These are phyloP conservation scores for Cerastoderma edule DNA, from an alignment of 2,888 invertebrate species.

Conservation along the genomic window DNA sequence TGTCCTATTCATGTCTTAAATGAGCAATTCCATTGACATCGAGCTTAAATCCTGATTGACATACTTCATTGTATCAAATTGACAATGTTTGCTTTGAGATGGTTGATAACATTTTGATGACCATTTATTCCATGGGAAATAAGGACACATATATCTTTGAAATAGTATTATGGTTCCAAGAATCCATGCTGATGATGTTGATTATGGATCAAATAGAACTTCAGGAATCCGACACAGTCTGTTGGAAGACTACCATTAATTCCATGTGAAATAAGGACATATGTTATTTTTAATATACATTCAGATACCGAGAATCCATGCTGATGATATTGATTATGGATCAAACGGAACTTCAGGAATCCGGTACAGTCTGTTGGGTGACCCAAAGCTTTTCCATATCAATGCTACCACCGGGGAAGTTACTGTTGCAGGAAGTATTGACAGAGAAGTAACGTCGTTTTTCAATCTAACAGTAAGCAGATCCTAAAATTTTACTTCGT, in stretches of 20 bases:
- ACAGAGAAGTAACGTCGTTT: conserved; percentile 38
- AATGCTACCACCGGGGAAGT: conserved; percentile 35
- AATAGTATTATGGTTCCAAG: conserved; percentile 35
- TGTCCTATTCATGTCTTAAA: no score
- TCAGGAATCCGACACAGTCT: conserved; percentile 51
- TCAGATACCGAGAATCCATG: conserved; percentile 46
- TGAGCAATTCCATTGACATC: no score
- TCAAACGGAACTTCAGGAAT: conserved; percentile 58
- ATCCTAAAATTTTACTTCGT: not conserved
- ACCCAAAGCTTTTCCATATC: conserved; percentile 42
- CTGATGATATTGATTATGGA: conserved; percentile 52
- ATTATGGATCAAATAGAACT: conserved; percentile 53
- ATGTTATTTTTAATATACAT: not conserved
- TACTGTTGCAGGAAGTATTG: conserved; percentile 29
- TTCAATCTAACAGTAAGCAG: conserved; percentile 29
- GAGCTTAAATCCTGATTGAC: no score
- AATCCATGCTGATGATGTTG: conserved; percentile 51
- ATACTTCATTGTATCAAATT: no score
- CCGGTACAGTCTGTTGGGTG: conserved; percentile 33
- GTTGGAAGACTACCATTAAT: no score
- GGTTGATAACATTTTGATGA: no score
- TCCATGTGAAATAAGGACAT: no score
- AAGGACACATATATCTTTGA: no score
- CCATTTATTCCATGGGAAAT: no score
- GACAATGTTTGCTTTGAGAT: no score